Percentiles rank a stretch among this genome's conserved stretches.
Evolutionary conservation across 1,140 invertebrate species (phyloP).

Genomic region (Popillia japonica): DNA sequence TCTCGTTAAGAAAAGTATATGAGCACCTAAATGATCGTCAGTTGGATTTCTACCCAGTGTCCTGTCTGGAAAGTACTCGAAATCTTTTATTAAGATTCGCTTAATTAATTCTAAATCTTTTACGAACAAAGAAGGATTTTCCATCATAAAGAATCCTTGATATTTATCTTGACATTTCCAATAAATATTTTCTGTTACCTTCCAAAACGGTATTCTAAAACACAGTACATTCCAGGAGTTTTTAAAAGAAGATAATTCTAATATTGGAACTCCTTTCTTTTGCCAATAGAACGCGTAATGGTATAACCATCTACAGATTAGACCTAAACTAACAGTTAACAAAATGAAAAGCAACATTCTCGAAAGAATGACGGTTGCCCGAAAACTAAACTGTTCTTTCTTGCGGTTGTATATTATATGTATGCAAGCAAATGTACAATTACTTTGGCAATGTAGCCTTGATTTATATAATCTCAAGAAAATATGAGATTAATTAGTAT

Average conservation of each 20-base stretch:
- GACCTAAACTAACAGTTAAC: not conserved
- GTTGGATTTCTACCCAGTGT: not conserved
- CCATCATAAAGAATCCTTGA: conserved; percentile 14
- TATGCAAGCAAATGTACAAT: too few relatives aligned
- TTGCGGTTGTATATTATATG: too few relatives aligned
- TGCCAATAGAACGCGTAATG: not conserved
- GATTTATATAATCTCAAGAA: too few relatives aligned
- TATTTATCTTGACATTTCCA: conserved; percentile 13
- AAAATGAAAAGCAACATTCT: not conserved
- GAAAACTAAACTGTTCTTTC: not conserved
- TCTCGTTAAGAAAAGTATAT: conserved; percentile 19
- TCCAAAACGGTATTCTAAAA: not conserved
- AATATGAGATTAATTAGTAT: too few relatives aligned
- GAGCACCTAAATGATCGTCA: not conserved
- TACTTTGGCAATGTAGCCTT: too few relatives aligned
- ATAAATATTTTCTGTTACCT: not conserved
- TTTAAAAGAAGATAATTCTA: not conserved
- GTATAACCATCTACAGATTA: not conserved
- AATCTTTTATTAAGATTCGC: conserved; percentile 29
- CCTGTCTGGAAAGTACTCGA: conserved; percentile 21
- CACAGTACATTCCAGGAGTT: not conserved
- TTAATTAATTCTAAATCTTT: conserved; percentile 21
- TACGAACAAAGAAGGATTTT: conserved; percentile 13
- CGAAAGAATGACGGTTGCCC: not conserved
- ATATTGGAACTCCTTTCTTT: not conserved